Evolutionary conservation across 2,888 invertebrate genomes (phyloP).

Genomic region (Eilema depressum): DNA sequence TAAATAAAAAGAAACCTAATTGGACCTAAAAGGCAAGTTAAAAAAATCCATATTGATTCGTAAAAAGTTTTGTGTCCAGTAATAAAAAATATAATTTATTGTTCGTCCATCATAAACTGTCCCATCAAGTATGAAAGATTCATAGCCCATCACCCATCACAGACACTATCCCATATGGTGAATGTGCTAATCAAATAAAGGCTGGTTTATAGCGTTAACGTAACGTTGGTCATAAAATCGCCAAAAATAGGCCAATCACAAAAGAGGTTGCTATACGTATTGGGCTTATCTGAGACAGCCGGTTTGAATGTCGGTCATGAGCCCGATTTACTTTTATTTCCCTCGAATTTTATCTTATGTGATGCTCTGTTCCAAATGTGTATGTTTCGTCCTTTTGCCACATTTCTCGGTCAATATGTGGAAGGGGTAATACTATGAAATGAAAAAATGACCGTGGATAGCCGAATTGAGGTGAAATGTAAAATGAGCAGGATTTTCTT

Average conservation of each 20-base stretch:
- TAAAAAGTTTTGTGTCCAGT: constrained; percentile 8
- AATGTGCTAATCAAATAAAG: constrained; percentile 61
- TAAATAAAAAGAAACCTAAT: not conserved
- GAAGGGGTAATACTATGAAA: constrained; percentile 9
- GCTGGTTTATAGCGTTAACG: constrained; percentile 53
- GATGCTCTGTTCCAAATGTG: constrained; percentile 34
- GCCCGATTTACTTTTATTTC: constrained; percentile 71
- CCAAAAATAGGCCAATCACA: constrained; percentile 62
- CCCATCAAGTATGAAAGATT: constrained; percentile 30
- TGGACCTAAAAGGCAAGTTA: not conserved
- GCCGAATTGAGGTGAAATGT: not conserved
- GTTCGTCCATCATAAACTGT: constrained; percentile 17
- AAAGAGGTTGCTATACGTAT: constrained; percentile 55
- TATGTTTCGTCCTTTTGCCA: constrained; percentile 30
- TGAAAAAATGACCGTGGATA: not conserved
- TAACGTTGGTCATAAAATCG: constrained; percentile 58
- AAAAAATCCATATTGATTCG: not conserved
- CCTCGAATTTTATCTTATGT: constrained; percentile 60
- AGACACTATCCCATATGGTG: constrained; percentile 38
- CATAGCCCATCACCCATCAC: constrained; percentile 36
- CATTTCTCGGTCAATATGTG: constrained; percentile 26
- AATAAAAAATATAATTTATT: constrained; percentile 19
- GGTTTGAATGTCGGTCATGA: constrained; percentile 68
- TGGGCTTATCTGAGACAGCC: constrained; percentile 65
- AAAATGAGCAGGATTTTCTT: constrained; percentile 5